Conservation (phyloP, 2,888 invertebrate species). For the Ennomos erosarius region DNA sequence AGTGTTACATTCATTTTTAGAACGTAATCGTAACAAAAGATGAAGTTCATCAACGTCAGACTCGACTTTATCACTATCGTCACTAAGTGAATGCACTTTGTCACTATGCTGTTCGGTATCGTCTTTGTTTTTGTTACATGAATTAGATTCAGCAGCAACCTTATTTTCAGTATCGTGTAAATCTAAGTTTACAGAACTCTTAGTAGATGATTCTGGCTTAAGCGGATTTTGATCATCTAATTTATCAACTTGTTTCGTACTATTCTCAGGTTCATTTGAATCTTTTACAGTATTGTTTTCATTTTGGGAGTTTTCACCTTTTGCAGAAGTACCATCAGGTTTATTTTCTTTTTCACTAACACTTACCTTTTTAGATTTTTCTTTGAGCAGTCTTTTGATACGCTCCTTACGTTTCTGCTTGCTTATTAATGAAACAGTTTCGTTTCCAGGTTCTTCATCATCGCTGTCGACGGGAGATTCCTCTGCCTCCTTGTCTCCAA, state of each 20-base stretch:
- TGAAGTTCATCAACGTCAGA: slow-evolving; percentile 74
- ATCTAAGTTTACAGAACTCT: neutral
- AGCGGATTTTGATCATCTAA: slow-evolving; percentile 5
- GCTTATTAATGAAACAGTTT: slow-evolving; percentile 54
- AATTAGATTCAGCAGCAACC: neutral
- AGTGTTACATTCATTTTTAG: slow-evolving; percentile 57
- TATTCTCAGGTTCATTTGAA: slow-evolving; percentile 5
- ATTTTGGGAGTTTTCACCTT: slow-evolving; percentile 27
- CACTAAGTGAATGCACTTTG: slow-evolving; percentile 53
- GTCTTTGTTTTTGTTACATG: slow-evolving; percentile 10
- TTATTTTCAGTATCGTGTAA: slow-evolving; percentile 1
- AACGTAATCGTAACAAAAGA: slow-evolving; percentile 69
- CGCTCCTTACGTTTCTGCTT: slow-evolving; percentile 70
- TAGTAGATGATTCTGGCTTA: slow-evolving; percentile 2
- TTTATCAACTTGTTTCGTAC: slow-evolving; percentile 30
- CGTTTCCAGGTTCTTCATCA: slow-evolving; percentile 62
- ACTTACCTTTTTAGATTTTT: slow-evolving; percentile 58
- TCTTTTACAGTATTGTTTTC: slow-evolving; percentile 23
- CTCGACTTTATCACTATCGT: slow-evolving; percentile 55
- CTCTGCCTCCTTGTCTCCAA: slow-evolving; percentile 77
- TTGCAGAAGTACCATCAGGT: slow-evolving; percentile 7
- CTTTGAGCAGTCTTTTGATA: slow-evolving; percentile 63
- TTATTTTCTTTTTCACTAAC: slow-evolving; percentile 41
- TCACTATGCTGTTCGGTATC: slow-evolving; percentile 30
- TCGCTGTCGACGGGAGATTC: slow-evolving; percentile 76